Conservation (phyloP, 2,113 vertebrate genomes). For the Bostrychus sinensis region DNA sequence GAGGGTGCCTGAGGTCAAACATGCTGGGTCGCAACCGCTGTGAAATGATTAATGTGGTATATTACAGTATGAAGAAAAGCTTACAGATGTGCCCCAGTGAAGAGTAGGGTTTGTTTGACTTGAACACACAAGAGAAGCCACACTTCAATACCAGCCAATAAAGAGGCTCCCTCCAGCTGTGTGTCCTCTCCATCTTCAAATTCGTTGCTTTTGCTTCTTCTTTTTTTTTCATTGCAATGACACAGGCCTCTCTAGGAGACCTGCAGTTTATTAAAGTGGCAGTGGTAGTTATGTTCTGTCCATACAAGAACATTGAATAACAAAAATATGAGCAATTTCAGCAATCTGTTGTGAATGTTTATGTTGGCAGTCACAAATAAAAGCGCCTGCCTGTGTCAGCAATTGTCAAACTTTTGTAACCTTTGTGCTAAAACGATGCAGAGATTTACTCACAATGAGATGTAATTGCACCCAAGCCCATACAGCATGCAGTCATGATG, state of each 20-base stretch:
- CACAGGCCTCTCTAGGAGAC: not conserved
- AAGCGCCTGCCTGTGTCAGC: not conserved
- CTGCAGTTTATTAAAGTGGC: slow-evolving; percentile 56
- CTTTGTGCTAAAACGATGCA: slow-evolving; percentile 29
- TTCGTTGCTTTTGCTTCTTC: slow-evolving; percentile 15
- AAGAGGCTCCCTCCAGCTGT: slow-evolving; percentile 42
- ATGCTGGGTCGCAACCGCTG: slow-evolving; percentile 12
- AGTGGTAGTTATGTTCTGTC: slow-evolving; percentile 15
- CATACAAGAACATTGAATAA: slow-evolving; percentile 12
- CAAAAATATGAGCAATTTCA: slow-evolving; percentile 1
- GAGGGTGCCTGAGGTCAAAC: slow-evolving; percentile 46
- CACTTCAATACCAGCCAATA: slow-evolving; percentile 30
- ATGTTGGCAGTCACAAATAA: slow-evolving; percentile 14
- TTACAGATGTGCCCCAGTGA: slow-evolving; percentile 46
- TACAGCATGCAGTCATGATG: slow-evolving; percentile 36
- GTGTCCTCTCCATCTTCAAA: slow-evolving; percentile 27
- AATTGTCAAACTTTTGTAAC: slow-evolving; percentile 35
- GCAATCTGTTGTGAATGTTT: slow-evolving; percentile 4
- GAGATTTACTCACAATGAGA: slow-evolving; percentile 48
- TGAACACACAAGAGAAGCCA: slow-evolving; percentile 8
- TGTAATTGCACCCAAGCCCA: slow-evolving; percentile 40
- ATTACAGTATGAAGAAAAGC: slow-evolving; percentile 41
- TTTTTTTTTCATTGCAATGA: not conserved
- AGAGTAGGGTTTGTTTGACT: slow-evolving; percentile 15
- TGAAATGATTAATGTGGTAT: slow-evolving; percentile 57